Base-by-base conservation (phyloP, 2,797 vertebrate genomes). In the Apogon talboti region DNA sequence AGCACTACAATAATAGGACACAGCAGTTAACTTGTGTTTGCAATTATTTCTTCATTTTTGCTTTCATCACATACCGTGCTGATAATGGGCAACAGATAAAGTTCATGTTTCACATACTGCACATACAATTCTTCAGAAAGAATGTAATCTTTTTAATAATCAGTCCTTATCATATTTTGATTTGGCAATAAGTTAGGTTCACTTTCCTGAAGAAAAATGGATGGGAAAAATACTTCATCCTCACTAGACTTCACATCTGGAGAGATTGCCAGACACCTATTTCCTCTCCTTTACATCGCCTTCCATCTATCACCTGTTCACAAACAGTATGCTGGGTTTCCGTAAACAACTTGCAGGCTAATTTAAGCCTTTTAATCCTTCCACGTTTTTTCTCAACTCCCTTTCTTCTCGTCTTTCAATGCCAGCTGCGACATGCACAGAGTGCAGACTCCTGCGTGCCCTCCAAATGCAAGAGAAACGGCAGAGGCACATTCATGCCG, bases 121-220 rank as follows among this genome's bases (percentile, higher is more conserved):
- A 72, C 30, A 38, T 19, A 72, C 51, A 56, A 52, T 9, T 53
- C 62, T 51, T 63, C 24, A 48, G 7, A 46, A 65, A 33, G 51
- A 7, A 14, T 57, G 42, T 68, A 13, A 49, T 47, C 18, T 11
- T 7, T 18, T 21, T 15, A 57, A 51, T 18, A 35, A 10, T 35
- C 9, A 10, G 33, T 35, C 33, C 28, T 52, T 40, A 47, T 19
- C 51, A 65, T 2, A 9, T 56, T 55, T 69, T 57, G 28, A 66
- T 82, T 78, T 74, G 46, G 62, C 54, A 44, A 81, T 58, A 78
- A 78, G n/a, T 76, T 65, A 72, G 57, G 18, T 51, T 76, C 10
- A 15, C 35, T 51, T 71, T 28, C 42, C 7, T 28, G 9, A 37
- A 60, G 64, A 30, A 55, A 62, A 62, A 54, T 10, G 3, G 30